Base-by-base conservation (phyloP, 2,797 vertebrate genomes). In the Bryconaethiops microstoma region DNA sequence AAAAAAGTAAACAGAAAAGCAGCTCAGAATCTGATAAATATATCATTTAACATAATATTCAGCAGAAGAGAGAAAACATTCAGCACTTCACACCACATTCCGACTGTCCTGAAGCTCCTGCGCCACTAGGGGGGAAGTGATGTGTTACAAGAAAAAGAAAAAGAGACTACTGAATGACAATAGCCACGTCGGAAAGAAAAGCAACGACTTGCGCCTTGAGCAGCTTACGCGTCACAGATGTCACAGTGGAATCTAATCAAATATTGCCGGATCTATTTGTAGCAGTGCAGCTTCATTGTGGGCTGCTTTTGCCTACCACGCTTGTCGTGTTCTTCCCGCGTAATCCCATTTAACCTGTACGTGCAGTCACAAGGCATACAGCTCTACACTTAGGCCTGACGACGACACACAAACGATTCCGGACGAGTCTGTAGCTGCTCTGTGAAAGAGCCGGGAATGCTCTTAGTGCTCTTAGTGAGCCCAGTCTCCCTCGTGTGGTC, bases 111-210 rank as follows among this genome's bases (percentile, higher is more conserved):
- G 55, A 60, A 50, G 23, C 65, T 64, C 45, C 25, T 83, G 69
- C 17, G 60, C 78, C 68, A 77, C 29, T 19, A 73, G 74, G 65
- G 68, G 68, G 69, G 63, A 78, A 80, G 54, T 80, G 74, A 73
- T 79, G 55, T 60, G 62, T 75, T 54, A 0, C 64, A 19, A 29
- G 4, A 55, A 1, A 40, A 7, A 68, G 9, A 19, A 55, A 9
- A 4, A 5, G 12, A 39, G 42, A 54, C 25, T 45, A 9, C 29
- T 5, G 3, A 17, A 52, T 72, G 29, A 10, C 62, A 50, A 54
- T 12, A 63, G 9, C 45, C 14, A 45, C 29, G 71, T 78, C n/a
- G 12, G 71, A 55, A 82, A 39, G 39, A 9, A 8, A 40, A 23
- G 0, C 39, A 35, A 69, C 29, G 12, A 72, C 45, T 59, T 17